Evolutionary conservation across 1,140 invertebrate species (phyloP).

Genomic region (Drosophila micromelanica): DNA sequence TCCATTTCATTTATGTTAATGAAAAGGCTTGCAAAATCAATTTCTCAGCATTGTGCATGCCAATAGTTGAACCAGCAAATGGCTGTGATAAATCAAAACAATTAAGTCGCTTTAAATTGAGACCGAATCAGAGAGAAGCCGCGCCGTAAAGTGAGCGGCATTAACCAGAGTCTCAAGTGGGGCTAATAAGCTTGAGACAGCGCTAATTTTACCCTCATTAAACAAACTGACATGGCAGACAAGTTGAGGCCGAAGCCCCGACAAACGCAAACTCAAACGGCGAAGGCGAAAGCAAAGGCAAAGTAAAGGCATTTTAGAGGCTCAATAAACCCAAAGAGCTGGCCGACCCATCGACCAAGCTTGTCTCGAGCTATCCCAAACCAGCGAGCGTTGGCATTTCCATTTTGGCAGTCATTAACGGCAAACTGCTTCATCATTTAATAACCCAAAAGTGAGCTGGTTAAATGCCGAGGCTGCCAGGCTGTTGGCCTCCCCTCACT

Average conservation of each 20-base stretch:
- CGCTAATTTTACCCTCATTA: constrained; percentile 83
- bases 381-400: constrained; percentile 59
- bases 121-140: constrained; percentile 47
- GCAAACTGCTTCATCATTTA: constrained; percentile 83
- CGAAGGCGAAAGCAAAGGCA: not conserved
- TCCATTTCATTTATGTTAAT: constrained; percentile 60
- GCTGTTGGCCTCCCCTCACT: constrained; percentile 37
- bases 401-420: constrained; percentile 82
- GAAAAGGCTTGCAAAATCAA: constrained; percentile 52
- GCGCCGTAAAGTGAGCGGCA: constrained; percentile 74
- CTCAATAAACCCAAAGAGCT: constrained; percentile 79
- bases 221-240: constrained; percentile 77
- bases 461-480: constrained; percentile 71
- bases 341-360: constrained; percentile 36
- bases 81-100: constrained; percentile 75
- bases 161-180: constrained; percentile 80
- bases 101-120: constrained; percentile 78
- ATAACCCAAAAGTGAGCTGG: constrained; percentile 83
- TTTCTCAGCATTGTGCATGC: constrained; percentile 30
- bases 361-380: not conserved
- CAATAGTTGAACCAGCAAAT: constrained; percentile 34
- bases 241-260: constrained; percentile 24
- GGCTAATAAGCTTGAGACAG: constrained; percentile 82
- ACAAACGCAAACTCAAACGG: not conserved
- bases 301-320: constrained; percentile 55